A percentile compares a stretch with the other conserved stretches of the same genome.
These are phyloP conservation scores for Hirundichthys speculiger DNA, from an alignment of 2,113 vertebrate genomes.

Conservation along the genomic window DNA sequence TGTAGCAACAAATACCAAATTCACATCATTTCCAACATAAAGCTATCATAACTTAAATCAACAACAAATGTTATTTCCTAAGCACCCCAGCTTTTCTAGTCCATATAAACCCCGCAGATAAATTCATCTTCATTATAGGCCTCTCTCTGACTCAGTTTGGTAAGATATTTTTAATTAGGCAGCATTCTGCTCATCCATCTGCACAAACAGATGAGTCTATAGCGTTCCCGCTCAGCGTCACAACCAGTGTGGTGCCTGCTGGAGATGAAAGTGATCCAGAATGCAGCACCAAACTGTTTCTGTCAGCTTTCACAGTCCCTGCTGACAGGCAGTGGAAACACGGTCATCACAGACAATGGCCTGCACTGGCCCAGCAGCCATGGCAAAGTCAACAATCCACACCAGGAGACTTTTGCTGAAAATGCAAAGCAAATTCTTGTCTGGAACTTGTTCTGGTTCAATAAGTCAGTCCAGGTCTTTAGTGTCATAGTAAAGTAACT, in stretches of 20 bases:
- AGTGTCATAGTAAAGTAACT: neutral
- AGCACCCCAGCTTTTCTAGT: no score
- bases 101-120: neutral
- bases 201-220: conserved; percentile 50
- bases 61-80: no score
- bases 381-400: conserved; percentile 65
- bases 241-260: conserved; percentile 32
- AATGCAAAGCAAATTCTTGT: conserved; percentile 62
- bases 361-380: conserved; percentile 36
- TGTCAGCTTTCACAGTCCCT: conserved; percentile 55
- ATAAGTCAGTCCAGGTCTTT: conserved; percentile 10
- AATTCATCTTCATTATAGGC: conserved; percentile 12
- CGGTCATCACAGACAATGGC: conserved; percentile 65
- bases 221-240: conserved; percentile 32
- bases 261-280: conserved; percentile 65
- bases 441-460: conserved; percentile 40
- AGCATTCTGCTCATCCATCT: conserved; percentile 63
- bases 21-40: no score
- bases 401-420: conserved; percentile 34
- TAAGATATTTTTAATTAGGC: conserved; percentile 45
- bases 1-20: no score
- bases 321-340: conserved; percentile 65
- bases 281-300: conserved; percentile 40
- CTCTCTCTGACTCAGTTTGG: conserved; percentile 43
- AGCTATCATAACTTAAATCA: no score